Conservation (phyloP, 2,888 invertebrate genomes). For the Drosophila multiciliata region DNA sequence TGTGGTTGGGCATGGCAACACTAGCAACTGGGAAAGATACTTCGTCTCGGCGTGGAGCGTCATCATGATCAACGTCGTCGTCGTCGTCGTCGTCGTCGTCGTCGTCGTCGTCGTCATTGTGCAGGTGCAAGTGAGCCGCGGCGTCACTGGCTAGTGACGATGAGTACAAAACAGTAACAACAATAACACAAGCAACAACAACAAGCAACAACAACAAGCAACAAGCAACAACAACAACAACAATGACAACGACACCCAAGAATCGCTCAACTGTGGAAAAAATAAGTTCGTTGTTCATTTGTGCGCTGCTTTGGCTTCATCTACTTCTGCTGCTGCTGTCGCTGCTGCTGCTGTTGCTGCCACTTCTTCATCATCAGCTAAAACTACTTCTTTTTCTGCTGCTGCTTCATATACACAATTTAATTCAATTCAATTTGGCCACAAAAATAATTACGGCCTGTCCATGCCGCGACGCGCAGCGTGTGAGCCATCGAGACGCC, state of each 20-base stretch:
- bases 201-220: constrained; percentile 25
- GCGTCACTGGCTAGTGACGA: constrained; percentile 64
- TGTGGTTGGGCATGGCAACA: constrained; percentile 56
- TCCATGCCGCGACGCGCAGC: constrained; percentile 76
- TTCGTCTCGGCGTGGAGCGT: constrained; percentile 42
- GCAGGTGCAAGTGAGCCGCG: constrained; percentile 68
- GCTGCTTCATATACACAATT: constrained; percentile 61
- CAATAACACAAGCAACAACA: constrained; percentile 23
- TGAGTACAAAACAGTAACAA: constrained; percentile 55
- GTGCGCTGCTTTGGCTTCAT: constrained; percentile 65
- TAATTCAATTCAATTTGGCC: constrained; percentile 81
- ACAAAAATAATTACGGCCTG: constrained; percentile 77
- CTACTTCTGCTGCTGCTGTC: constrained; percentile 24
- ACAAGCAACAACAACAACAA: constrained; percentile 19
- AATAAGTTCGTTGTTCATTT: constrained; percentile 75
- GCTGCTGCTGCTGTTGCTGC: constrained; percentile 19
- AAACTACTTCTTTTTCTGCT: constrained; percentile 29
- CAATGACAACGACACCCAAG: constrained; percentile 75
- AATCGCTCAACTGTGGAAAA: constrained; percentile 79
- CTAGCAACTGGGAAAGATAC: constrained; percentile 55
- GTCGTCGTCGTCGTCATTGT: constrained; percentile 41
- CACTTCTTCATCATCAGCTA: constrained; percentile 32
- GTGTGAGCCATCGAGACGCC: constrained; percentile 56
- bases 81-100: constrained; percentile 41
- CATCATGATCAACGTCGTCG: constrained; percentile 41